Evolutionary conservation across 2,888 invertebrate species (phyloP).

Genomic region (Poecilus cupreus): DNA sequence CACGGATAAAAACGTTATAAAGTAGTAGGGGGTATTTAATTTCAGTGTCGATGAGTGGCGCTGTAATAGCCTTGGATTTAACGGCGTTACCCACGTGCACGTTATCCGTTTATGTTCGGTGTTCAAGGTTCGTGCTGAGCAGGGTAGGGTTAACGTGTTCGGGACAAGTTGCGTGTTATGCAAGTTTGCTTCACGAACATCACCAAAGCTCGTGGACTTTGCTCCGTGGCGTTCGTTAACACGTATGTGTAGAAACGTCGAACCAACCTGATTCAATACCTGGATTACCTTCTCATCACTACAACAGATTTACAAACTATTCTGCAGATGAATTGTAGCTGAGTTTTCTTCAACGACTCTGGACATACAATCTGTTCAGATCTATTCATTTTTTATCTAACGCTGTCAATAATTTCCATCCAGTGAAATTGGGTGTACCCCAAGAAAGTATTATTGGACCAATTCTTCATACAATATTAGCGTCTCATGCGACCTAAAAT

Average conservation of each 20-base stretch:
- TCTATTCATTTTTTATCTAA: too few relatives aligned
- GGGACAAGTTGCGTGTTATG: background rate
- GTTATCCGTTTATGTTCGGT: background rate
- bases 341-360: too few relatives aligned
- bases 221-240: background rate
- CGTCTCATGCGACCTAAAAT: too few relatives aligned
- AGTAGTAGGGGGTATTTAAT: background rate
- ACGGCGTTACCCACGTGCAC: background rate
- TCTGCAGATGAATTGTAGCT: too few relatives aligned
- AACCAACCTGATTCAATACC: too few relatives aligned
- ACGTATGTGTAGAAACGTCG: background rate
- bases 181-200: background rate
- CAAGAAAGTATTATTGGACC: too few relatives aligned
- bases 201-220: background rate
- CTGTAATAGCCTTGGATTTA: slow-evolving; percentile 5
- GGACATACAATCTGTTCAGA: too few relatives aligned
- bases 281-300: too few relatives aligned
- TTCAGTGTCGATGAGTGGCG: slow-evolving; percentile 10
- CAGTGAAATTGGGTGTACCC: too few relatives aligned
- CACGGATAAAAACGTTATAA: background rate
- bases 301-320: too few relatives aligned
- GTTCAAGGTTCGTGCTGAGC: background rate
- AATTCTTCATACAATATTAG: too few relatives aligned
- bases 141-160: background rate
- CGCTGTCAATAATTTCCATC: too few relatives aligned